Conservation (phyloP, 2,888 invertebrate species). For the Sinelater perroti region DNA sequence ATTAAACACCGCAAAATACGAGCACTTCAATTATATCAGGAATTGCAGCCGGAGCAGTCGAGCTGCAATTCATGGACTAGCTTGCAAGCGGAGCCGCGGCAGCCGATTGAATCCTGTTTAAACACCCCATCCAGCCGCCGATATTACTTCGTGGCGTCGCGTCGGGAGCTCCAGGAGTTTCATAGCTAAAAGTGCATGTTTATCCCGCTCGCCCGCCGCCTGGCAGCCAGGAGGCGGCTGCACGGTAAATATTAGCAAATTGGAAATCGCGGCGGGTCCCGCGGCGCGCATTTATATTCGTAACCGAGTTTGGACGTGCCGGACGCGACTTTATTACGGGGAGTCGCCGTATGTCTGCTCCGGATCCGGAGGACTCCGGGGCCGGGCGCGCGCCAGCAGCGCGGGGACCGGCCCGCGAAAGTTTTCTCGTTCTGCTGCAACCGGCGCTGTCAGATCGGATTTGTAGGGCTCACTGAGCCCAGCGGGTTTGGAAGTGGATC, state of each 20-base stretch:
- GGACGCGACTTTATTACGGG: constrained; percentile 23
- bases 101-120: too few relatives aligned
- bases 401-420: too few relatives aligned
- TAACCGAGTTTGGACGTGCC: constrained; percentile 28
- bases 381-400: too few relatives aligned
- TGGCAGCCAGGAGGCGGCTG: neutral
- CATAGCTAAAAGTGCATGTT: constrained; percentile 11
- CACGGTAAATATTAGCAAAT: constrained; percentile 28
- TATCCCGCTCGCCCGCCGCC: neutral
- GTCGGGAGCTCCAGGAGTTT: neutral
- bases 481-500: constrained; percentile 15
- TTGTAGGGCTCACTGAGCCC: constrained; percentile 26
- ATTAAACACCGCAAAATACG: too few relatives aligned
- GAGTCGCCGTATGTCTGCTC: constrained; percentile 16
- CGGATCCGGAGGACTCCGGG: too few relatives aligned
- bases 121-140: constrained; percentile 4
- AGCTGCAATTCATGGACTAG: too few relatives aligned
- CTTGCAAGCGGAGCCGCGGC: too few relatives aligned
- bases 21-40: too few relatives aligned
- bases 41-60: too few relatives aligned
- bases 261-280: constrained; percentile 25
- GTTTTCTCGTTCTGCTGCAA: constrained; percentile 31
- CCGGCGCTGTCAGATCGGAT: constrained; percentile 34
- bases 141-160: constrained; percentile 16
- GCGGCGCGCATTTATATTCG: constrained; percentile 28